These are phyloP conservation scores for Trididemnum miniatum DNA, from an alignment of 23 tunicate genomes.

Conservation along the genomic window DNA sequence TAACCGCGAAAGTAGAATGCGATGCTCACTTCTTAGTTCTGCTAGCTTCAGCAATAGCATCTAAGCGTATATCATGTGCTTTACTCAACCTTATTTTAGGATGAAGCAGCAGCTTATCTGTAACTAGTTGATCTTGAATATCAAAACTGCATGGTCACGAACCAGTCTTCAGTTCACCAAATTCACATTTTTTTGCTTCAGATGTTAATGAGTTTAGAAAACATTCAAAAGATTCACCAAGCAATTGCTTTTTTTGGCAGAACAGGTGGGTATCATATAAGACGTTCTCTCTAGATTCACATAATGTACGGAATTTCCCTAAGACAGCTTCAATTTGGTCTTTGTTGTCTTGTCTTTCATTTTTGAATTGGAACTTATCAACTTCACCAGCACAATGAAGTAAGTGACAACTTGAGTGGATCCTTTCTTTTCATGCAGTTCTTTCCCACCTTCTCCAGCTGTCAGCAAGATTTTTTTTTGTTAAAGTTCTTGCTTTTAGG, in stretches of 20 bases:
- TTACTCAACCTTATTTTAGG: neutral
- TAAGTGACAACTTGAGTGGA: too few species aligned
- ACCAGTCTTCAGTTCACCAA: neutral
- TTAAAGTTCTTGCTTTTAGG: neutral
- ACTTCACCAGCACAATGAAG: slow-evolving; percentile 1
- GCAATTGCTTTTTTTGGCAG: neutral
- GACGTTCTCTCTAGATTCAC: neutral
- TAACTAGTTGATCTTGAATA: neutral
- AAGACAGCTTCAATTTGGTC: slow-evolving; percentile 4
- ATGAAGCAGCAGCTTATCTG: slow-evolving; percentile 1
- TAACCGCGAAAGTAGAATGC: too few species aligned
- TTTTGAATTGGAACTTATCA: neutral
- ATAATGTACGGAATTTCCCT: neutral
- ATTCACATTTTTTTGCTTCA: neutral
- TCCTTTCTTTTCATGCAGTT: neutral
- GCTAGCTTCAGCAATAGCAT: slow-evolving; percentile 13
- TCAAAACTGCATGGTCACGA: neutral
- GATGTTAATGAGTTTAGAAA: neutral
- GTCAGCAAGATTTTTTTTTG: neutral
- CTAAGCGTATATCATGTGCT: neutral
- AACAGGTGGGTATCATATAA: neutral
- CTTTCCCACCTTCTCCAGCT: too few species aligned
- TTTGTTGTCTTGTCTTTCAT: neutral
- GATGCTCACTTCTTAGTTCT: too few species aligned
- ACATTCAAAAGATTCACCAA: slow-evolving; percentile 3